Evolutionary conservation across 2,888 invertebrate species (phyloP).

Genomic region (Stenurella melanura): DNA sequence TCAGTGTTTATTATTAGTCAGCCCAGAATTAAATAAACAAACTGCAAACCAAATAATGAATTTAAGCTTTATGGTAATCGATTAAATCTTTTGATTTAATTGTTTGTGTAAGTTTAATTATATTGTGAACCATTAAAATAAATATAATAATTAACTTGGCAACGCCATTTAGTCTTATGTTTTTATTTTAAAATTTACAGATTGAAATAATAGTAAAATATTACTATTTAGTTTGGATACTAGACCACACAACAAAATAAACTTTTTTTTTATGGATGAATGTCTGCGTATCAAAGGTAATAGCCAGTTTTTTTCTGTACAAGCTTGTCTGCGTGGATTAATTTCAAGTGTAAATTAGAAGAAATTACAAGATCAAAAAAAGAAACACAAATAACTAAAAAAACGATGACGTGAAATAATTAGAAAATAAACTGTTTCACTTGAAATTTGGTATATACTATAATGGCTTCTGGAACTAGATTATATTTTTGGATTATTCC

Average conservation of each 20-base stretch:
- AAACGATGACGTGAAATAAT: too few species aligned
- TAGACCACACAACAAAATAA: neutral
- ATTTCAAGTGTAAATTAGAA: neutral
- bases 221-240: neutral
- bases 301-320: neutral
- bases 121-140: neutral
- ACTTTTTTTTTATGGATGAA: neutral
- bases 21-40: slow-evolving; percentile 24
- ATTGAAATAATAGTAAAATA: neutral
- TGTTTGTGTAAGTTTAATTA: slow-evolving; percentile 19
- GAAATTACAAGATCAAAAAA: too few species aligned
- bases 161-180: neutral
- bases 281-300: neutral
- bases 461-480: too few species aligned
- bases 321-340: neutral
- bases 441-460: too few species aligned
- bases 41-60: slow-evolving; percentile 19
- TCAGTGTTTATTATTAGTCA: slow-evolving; percentile 32
- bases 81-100: slow-evolving; percentile 27
- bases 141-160: slow-evolving; percentile 18
- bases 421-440: too few species aligned
- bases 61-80: slow-evolving; percentile 18
- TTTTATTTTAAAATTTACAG: neutral
- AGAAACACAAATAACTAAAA: too few species aligned
- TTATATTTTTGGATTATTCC: too few species aligned